Evolutionary conservation across 2,888 invertebrate species (phyloP).

Genomic region (Eupithecia subumbrata): DNA sequence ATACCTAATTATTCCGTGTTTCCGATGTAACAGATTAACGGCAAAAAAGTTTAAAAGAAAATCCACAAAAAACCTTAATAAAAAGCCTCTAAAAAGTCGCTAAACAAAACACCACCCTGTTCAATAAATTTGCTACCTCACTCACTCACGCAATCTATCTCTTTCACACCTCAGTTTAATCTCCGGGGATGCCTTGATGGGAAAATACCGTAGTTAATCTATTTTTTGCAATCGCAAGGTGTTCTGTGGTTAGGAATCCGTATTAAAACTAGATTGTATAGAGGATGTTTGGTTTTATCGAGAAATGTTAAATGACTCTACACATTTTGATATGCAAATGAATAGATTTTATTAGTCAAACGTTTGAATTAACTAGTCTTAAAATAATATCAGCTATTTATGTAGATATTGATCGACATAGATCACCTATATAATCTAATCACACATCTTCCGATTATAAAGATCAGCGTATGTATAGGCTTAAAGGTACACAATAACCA

Average conservation of each 20-base stretch:
- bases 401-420: too few relatives aligned
- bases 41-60: not conserved
- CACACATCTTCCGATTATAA: too few relatives aligned
- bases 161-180: conserved; percentile 39
- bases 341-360: not conserved
- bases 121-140: conserved; percentile 13
- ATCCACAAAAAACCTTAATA: not conserved
- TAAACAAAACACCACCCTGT: conserved; percentile 4
- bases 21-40: not conserved
- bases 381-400: too few relatives aligned
- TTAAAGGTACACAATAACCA: too few relatives aligned
- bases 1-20: not conserved
- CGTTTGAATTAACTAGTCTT: not conserved
- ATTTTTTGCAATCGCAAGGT: conserved; percentile 41
- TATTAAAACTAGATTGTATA: conserved; percentile 7
- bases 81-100: not conserved
- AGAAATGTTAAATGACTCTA: not conserved
- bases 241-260: conserved; percentile 17
- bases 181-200: conserved; percentile 43
- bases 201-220: conserved; percentile 40
- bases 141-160: conserved; percentile 21
- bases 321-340: not conserved
- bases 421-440: too few relatives aligned
- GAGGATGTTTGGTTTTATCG: not conserved
- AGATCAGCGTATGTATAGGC: too few relatives aligned